A percentile compares a stretch with the other conserved stretches of the same genome.
These are phyloP conservation scores for Palythoa heliodiscus DNA, from an alignment of 92 coral and sea anemone species.

Conservation along the genomic window DNA sequence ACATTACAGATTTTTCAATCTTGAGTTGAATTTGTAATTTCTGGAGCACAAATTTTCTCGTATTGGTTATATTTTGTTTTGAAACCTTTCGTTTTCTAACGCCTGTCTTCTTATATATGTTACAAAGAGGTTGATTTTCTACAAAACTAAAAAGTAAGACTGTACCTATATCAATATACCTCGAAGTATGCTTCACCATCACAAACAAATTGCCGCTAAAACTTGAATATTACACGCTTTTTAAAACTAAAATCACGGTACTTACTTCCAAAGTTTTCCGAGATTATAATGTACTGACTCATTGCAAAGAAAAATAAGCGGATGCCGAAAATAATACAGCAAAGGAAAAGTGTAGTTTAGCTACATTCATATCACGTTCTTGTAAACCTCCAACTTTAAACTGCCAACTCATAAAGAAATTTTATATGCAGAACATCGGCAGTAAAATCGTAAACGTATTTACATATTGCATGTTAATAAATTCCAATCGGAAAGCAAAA, in stretches of 20 bases:
- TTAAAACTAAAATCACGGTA: background rate
- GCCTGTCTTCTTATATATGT: too few relatives aligned
- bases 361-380: background rate
- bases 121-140: background rate
- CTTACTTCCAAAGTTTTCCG: constrained; percentile 94
- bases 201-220: background rate
- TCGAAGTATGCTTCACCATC: background rate
- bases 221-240: background rate
- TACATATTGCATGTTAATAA: constrained; percentile 8
- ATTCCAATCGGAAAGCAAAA: constrained; percentile 19
- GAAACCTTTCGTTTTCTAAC: background rate
- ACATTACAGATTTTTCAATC: too few relatives aligned
- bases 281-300: constrained; percentile 44
- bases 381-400: background rate
- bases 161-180: background rate
- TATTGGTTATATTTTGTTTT: background rate
- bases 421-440: constrained; percentile 18
- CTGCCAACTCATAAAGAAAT: constrained; percentile 43
- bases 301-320: constrained; percentile 4
- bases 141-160: background rate
- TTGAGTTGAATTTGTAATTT: too few relatives aligned
- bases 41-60: background rate
- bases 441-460: background rate
- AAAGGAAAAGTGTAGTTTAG: background rate
- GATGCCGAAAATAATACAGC: background rate